Conservation (phyloP, 1,140 invertebrate genomes). For the Chionoecetes opilio region DNA sequence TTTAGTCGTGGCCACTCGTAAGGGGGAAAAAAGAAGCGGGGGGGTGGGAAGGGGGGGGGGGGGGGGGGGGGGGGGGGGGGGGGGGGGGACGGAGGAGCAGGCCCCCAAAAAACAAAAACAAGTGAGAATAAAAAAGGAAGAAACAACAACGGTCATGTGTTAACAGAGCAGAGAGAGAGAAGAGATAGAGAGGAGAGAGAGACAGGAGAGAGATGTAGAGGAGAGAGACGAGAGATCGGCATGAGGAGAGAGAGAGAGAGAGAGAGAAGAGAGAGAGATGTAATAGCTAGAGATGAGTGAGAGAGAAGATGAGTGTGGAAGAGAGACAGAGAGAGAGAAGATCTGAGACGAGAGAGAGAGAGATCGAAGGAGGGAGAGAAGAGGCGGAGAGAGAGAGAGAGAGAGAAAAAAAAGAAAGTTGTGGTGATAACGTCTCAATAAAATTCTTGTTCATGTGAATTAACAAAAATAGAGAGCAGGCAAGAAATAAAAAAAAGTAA, state of each 20-base stretch:
- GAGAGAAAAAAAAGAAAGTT: not conserved
- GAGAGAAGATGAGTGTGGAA: not conserved
- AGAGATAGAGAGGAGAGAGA: not conserved
- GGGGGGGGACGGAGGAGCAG: not conserved
- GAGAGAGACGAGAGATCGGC: not conserved
- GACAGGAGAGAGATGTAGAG: no score
- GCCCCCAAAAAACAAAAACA: no score
- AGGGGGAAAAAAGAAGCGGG: not conserved
- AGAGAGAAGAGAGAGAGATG: not conserved
- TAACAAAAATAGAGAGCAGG: no score
- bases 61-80: not conserved
- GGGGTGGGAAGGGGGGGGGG: not conserved
- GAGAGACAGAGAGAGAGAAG: slow-evolving; percentile 7
- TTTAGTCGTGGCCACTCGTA: not conserved
- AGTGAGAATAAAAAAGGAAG: not conserved
- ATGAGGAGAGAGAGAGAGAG: not conserved
- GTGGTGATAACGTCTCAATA: no score
- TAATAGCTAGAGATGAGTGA: not conserved
- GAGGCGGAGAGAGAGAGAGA: not conserved
- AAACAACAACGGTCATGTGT: not conserved
- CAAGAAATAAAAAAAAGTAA: no score
- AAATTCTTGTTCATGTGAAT: no score
- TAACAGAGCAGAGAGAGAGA: not conserved
- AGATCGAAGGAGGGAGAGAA: not conserved
- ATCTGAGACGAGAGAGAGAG: not conserved